These are phyloP conservation scores for Tachystola acroxantha DNA, from an alignment of 2,888 invertebrate genomes.

Conservation along the genomic window DNA sequence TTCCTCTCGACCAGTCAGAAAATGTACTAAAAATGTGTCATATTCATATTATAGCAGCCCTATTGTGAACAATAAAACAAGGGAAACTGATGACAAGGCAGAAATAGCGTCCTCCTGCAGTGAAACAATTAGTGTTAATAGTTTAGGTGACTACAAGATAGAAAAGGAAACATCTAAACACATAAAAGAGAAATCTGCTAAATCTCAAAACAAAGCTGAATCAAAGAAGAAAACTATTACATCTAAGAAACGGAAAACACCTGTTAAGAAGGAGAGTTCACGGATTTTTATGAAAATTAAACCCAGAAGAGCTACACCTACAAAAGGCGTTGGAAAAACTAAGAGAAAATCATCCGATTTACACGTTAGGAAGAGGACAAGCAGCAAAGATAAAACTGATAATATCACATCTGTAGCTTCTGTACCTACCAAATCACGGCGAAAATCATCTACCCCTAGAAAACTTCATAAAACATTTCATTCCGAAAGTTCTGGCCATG, in stretches of 20 bases:
- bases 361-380: constrained; percentile 23
- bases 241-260: constrained; percentile 42
- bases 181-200: constrained; percentile 17
- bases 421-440: constrained; percentile 58
- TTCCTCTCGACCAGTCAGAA: constrained; percentile 48
- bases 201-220: constrained; percentile 26
- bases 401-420: constrained; percentile 21
- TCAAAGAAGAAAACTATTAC: constrained; percentile 18
- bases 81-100: constrained; percentile 27
- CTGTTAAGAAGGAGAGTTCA: constrained; percentile 40
- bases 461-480: constrained; percentile 58
- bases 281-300: constrained; percentile 62
- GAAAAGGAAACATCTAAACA: constrained; percentile 20
- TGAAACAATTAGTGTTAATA: constrained; percentile 32
- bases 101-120: constrained; percentile 35
- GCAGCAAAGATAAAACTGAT: constrained; percentile 35
- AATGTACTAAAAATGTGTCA: constrained; percentile 69
- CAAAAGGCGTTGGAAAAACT: constrained; percentile 34
- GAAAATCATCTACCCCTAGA: constrained; percentile 71
- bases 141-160: constrained; percentile 28
- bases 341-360: constrained; percentile 30
- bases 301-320: constrained; percentile 50
- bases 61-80: constrained; percentile 24
- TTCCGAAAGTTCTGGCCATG: constrained; percentile 43
- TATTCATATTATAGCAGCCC: constrained; percentile 55